Evolutionary conservation across 2,888 invertebrate species (phyloP).

Genomic region (Belgica antarctica): DNA sequence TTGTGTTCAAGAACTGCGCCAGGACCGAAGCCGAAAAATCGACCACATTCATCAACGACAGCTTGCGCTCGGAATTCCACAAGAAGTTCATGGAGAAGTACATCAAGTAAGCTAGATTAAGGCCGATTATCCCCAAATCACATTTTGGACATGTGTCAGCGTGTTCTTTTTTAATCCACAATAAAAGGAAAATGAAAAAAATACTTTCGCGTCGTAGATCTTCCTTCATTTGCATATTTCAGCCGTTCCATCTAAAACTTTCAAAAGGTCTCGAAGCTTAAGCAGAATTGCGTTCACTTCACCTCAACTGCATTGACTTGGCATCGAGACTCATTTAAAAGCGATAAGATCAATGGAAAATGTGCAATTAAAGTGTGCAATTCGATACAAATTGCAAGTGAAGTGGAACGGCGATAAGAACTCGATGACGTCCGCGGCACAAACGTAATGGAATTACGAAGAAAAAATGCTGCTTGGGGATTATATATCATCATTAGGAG

Average conservation of each 20-base stretch:
- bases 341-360: slow-evolving; percentile 15
- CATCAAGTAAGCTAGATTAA: slow-evolving; percentile 95
- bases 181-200: too few relatives aligned
- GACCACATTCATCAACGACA: slow-evolving; percentile 95
- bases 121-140: too few relatives aligned
- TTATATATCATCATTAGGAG: too few relatives aligned
- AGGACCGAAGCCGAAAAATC: slow-evolving; percentile 88
- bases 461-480: too few relatives aligned
- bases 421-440: too few relatives aligned
- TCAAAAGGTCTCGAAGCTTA: slow-evolving; percentile 1
- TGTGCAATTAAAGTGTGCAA: not conserved
- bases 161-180: too few relatives aligned
- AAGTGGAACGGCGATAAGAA: too few relatives aligned
- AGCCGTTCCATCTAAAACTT: not conserved
- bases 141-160: too few relatives aligned
- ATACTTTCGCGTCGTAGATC: too few relatives aligned
- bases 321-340: not conserved
- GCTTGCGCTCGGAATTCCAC: slow-evolving; percentile 96
- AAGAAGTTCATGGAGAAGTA: slow-evolving; percentile 99
- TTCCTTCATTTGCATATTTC: not conserved
- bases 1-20: slow-evolving; percentile 99
- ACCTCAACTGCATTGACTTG: not conserved
- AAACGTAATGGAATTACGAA: too few relatives aligned
- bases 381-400: too few relatives aligned
- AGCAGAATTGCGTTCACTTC: not conserved